phyloP scores from a whole-genome alignment of 92 coral and sea anemone species.

The Metridium senile region DNA sequence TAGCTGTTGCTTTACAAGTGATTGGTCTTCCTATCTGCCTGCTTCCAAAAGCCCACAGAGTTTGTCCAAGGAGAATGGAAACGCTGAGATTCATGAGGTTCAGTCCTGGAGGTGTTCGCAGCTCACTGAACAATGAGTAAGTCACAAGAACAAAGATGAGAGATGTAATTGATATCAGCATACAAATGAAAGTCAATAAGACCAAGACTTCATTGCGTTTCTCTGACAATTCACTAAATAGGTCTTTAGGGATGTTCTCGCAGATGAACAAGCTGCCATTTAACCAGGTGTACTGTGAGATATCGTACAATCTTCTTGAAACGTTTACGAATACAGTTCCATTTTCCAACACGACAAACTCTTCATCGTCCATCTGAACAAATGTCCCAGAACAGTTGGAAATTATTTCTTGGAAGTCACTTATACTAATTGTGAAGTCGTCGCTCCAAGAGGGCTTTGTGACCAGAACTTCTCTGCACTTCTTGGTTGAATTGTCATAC shows the following conservation, averaged over 20 bases:
- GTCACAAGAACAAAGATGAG: slow-evolving; percentile 41
- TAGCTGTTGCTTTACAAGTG: neutral
- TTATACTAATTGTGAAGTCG: no score
- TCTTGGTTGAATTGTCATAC: no score
- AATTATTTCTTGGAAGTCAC: no score
- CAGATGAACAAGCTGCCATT: slow-evolving; percentile 27
- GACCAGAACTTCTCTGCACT: no score
- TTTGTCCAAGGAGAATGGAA: slow-evolving; percentile 21
- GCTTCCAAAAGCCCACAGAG: slow-evolving; percentile 38
- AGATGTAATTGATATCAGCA: slow-evolving; percentile 25
- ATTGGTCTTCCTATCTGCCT: slow-evolving; percentile 19
- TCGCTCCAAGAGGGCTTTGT: no score
- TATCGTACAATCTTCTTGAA: slow-evolving; percentile 4
- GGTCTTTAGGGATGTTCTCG: neutral
- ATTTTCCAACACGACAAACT: slow-evolving; percentile 11
- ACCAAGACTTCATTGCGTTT: neutral
- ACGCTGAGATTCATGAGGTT: slow-evolving; percentile 46
- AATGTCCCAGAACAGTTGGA: no score
- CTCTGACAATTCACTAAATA: no score
- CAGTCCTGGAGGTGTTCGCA: slow-evolving; percentile 63
- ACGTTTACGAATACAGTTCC: slow-evolving; percentile 24
- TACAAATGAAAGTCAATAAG: slow-evolving; percentile 3
- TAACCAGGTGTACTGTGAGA: neutral
- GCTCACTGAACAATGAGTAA: slow-evolving; percentile 54
- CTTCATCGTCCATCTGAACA: no score